Percentiles rank a stretch among this genome's conserved stretches.
These are phyloP conservation scores for Vulpes lagopus DNA, from an alignment of 2,113 vertebrate genomes.

Conservation along the genomic window DNA sequence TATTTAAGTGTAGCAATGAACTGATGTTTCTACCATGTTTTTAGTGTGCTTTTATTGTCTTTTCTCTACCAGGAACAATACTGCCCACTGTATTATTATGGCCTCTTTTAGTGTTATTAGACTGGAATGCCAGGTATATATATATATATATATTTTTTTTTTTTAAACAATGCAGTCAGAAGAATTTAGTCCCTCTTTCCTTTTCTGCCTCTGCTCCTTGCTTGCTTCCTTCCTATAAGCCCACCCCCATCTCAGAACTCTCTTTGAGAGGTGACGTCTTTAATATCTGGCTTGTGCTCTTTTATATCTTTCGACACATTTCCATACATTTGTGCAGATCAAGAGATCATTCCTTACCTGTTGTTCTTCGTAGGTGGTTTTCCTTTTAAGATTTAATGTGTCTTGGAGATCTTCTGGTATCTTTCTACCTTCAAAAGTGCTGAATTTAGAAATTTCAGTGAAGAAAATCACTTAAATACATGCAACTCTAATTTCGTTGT, in stretches of 20 bases:
- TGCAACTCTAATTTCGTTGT: not conserved
- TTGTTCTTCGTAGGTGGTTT: not conserved
- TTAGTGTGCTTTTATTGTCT: not conserved
- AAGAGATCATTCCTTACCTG: not conserved
- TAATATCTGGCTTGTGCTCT: not conserved
- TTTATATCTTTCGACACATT: not conserved
- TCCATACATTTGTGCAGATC: not conserved
- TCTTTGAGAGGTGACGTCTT: not conserved
- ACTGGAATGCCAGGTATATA: not conserved
- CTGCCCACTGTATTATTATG: not conserved
- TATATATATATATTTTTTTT: not conserved
- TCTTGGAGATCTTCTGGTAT: not conserved
- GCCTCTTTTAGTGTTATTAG: not conserved
- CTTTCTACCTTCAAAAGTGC: not conserved
- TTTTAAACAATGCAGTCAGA: not conserved
- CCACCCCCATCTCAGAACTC: not conserved
- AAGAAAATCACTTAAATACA: not conserved
- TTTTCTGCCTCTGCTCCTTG: not conserved
- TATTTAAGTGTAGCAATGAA: conserved; percentile 62
- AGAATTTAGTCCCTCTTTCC: not conserved
- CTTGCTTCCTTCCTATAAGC: not conserved
- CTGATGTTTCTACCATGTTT: conserved; percentile 48
- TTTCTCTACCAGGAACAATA: not conserved
- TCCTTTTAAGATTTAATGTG: not conserved
- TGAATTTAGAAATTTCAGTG: conserved; percentile 40